phyloP scores from a whole-genome alignment of 2,888 invertebrate species.

The Nomada flava region DNA sequence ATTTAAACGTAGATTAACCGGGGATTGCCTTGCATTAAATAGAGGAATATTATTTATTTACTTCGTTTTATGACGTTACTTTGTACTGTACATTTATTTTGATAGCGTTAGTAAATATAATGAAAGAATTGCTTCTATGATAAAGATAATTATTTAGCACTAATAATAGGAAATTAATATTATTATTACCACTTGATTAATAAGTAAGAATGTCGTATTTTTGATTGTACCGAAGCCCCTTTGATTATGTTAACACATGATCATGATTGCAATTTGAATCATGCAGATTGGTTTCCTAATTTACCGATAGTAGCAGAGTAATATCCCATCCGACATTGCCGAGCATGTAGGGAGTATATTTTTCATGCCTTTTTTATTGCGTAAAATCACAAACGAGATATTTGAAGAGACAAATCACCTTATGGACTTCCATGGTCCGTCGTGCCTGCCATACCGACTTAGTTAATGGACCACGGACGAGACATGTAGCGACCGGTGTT shows the following conservation, averaged over 20 bases:
- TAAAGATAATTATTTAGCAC: not conserved
- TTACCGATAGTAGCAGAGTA: conserved; percentile 2
- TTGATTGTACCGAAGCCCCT: conserved; percentile 6
- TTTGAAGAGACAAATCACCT: too few relatives aligned
- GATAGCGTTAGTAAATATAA: not conserved
- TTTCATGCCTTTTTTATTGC: too few relatives aligned
- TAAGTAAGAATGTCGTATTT: too few relatives aligned
- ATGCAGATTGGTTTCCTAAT: not conserved
- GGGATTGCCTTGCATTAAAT: not conserved
- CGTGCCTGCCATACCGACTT: too few relatives aligned
- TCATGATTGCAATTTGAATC: not conserved
- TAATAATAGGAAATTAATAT: not conserved
- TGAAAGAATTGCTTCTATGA: not conserved
- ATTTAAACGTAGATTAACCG: not conserved
- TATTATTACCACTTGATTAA: not conserved
- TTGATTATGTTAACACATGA: conserved; percentile 14
- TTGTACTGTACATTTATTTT: not conserved
- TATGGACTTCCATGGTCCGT: too few relatives aligned
- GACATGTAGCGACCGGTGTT: too few relatives aligned
- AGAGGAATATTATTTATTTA: not conserved
- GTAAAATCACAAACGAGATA: too few relatives aligned
- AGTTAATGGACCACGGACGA: too few relatives aligned
- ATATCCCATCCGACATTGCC: not conserved
- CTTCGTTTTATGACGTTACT: not conserved
- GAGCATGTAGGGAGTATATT: not conserved